Evolutionary conservation across 1,140 invertebrate species (phyloP), one percentile per base, ranked within the genome.

Genomic region (Atta cephalotes): DNA sequence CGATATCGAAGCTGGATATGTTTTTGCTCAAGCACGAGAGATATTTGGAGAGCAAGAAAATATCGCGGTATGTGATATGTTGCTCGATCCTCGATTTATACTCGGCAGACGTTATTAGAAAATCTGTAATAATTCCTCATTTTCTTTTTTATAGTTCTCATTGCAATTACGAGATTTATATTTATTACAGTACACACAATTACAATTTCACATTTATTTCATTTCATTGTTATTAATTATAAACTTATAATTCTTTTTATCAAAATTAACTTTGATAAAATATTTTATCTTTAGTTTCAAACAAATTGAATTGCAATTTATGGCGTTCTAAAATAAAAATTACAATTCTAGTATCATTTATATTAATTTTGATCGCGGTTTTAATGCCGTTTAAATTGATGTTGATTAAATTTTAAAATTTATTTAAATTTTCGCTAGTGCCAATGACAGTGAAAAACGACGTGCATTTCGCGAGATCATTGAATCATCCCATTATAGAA

Each of bases 21-120:
- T 90, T 90, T 90, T 90, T 90, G 86, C 56, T 49, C 76, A 63
- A 70, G 51, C 18, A 39, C 45, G 51, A 39, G 80, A 77, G 76
- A 79, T 66, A 87, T 72, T 76, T 87, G 68, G 58, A 21, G 88
- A 85, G 88, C 80, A 90, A 90, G 89, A 85, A 90, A 90, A 85
- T 84, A 78, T 68, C 62, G 28, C 45, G 3, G 10, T 45, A 45
- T 45, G 14, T 39, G 39, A 74, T 74, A 82, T 60, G 25, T 62
- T 49, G 35, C 9, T 25, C 49, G 35, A 74, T 62, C 31, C 39
- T 39, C 31, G 25, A 74, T 62, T 62, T 4, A 7, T 35, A 60
- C 9, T 51, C 56, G 39, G 60, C 70, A 35, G 14, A 35, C 0
- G 39, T 74, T 70, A 74, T 39, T 63, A 18, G 70, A 12, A 49